Evolutionary conservation across 35 echinoderm and acorn worm genomes (phyloP), one percentile per base, ranked within the genome.

Genomic region (Ophioderma brevispina): DNA sequence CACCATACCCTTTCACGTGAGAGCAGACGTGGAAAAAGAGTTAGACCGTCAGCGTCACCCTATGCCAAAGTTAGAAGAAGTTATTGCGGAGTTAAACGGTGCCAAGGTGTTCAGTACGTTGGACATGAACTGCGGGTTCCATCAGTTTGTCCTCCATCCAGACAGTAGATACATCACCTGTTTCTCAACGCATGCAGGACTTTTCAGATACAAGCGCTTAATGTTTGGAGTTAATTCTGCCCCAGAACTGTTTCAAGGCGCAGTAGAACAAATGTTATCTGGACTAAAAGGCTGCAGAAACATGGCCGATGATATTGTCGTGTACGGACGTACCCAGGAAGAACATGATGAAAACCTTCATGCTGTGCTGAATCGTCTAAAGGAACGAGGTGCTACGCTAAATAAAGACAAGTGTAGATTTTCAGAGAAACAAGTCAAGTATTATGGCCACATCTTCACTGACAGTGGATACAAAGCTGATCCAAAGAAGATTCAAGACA

Each of bases 221-320:
- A 82, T 35, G 23, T 86, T 86, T 86, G 84, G 84, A 13, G 59
- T 86, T 76, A 75, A 76, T 76, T 40, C 46, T 11, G 56, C 84
- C n/a, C 52, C 84, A 5, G 84, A 76, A 23, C 6, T 86, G 50
- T 76, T 76, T 25, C 52, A 86, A 75, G 25, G 32, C 85, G 21
- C 34, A 18, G 78, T n/a, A 56, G 17, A 64, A 82, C 79, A 82
- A 11, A 82, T 87, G 23, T 85, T 97, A 11, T 49, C 88, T 55
- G 91, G 94, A 6, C 37, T 96, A 13, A 37, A 39, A 64, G 87
- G 91, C 15, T 50, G 46, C 1, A 84, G 49, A 34, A 97, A 94
- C 36, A 91, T 97, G 55, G 90, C 88, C 1, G 92, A 94, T 55
- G 95, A 97, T 78, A 97, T 97, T 19, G 84, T 97, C 10, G 88